A percentile compares a stretch with the other conserved stretches of the same genome.
phyloP scores from a whole-genome alignment of 2,888 invertebrate species.

The Glomeris marginata region DNA sequence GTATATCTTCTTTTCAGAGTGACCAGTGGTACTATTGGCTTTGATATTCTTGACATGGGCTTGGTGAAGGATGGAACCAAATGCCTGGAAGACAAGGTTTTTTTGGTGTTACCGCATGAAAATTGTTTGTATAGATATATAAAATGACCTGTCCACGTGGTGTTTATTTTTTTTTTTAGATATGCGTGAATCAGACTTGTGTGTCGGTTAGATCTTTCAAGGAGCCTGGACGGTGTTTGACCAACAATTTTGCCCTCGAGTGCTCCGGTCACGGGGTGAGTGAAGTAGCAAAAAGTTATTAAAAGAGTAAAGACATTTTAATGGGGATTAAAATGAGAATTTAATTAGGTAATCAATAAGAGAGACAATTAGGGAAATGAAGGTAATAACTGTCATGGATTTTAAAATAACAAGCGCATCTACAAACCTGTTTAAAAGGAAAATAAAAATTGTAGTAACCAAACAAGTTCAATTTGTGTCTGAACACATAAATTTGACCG shows the following conservation, averaged over 20 bases:
- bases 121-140: not conserved
- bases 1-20: constrained; percentile 40
- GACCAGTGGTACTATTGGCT: constrained; percentile 50
- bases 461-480: no score
- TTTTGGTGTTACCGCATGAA: constrained; percentile 9
- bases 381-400: no score
- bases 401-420: no score
- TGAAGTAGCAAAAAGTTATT: constrained; percentile 22
- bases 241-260: constrained; percentile 69
- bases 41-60: constrained; percentile 60
- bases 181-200: constrained; percentile 90
- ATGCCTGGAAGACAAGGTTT: constrained; percentile 72
- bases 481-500: no score
- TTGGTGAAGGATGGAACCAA: constrained; percentile 86
- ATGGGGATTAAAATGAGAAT: no score
- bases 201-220: constrained; percentile 67
- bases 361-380: no score
- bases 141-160: not conserved
- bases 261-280: constrained; percentile 94
- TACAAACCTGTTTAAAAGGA: no score
- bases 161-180: constrained; percentile 28
- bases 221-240: constrained; percentile 76
- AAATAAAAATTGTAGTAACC: no score
- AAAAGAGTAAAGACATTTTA: no score
- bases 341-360: no score